Conservation (phyloP, 2,797 vertebrate genomes). For the Pipistrellus pygmaeus region DNA sequence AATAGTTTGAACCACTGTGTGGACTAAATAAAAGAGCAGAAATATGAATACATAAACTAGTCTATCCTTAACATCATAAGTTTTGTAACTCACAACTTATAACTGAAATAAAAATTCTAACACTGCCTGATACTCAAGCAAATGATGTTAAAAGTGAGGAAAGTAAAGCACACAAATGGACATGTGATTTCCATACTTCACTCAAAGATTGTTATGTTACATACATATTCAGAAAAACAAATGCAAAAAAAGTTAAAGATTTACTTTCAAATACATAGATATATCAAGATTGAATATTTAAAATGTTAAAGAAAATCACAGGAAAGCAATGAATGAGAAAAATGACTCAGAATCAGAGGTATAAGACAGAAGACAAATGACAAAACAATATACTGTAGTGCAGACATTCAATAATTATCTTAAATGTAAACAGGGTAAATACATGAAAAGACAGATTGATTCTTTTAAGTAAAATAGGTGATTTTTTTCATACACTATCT, state of each 20-base stretch:
- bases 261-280: neutral
- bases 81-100: neutral
- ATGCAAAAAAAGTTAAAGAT: neutral
- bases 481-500: neutral
- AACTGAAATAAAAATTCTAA: neutral
- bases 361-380: neutral
- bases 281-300: neutral
- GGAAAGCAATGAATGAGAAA: neutral
- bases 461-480: slow-evolving; percentile 12
- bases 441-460: neutral
- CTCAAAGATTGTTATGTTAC: neutral
- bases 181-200: neutral
- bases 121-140: neutral
- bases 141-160: neutral
- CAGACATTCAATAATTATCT: neutral
- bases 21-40: neutral
- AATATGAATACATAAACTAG: neutral
- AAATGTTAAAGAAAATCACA: neutral
- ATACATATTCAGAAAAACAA: neutral
- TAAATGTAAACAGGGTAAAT: neutral
- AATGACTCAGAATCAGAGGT: neutral
- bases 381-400: neutral
- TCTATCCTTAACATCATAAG: neutral
- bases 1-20: neutral
- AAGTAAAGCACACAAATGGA: neutral